phyloP scores from a whole-genome alignment of 92 coral and sea anemone species.

The Isaurus tuberculatus region DNA sequence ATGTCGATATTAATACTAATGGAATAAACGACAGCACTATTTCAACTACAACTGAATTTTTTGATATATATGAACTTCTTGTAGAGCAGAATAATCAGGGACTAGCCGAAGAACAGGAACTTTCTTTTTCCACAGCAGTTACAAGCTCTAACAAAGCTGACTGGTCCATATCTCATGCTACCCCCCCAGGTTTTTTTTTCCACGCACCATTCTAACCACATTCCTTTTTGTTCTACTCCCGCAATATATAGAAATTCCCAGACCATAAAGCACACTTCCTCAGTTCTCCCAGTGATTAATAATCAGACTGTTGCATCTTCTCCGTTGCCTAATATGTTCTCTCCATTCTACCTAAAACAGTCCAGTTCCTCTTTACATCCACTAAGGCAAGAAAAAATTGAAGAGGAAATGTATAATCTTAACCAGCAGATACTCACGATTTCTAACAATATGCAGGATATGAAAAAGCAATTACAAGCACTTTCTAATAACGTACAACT shows the following conservation, averaged over 20 bases:
- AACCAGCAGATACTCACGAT: conserved; percentile 19
- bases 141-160: not conserved
- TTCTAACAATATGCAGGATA: conserved; percentile 8
- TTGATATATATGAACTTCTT: not conserved
- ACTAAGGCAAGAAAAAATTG: not conserved
- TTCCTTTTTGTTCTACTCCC: conserved; percentile 1
- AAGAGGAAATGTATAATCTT: conserved; percentile 11
- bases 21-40: not conserved
- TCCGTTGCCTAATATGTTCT: not conserved
- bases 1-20: not conserved
- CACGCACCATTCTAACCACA: not conserved
- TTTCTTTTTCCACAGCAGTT: not conserved
- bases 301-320: not conserved
- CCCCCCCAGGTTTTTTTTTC: conserved; percentile 4
- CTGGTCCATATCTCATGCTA: not conserved
- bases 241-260: conserved; percentile 9
- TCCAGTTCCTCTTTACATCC: conserved; percentile 6
- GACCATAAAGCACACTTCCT: conserved; percentile 9
- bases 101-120: not conserved
- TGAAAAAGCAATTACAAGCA: conserved; percentile 1
- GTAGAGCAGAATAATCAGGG: not conserved
- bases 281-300: conserved; percentile 17
- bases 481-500: conserved; percentile 7
- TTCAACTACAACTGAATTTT: too few species aligned
- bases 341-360: not conserved